Percentiles rank a stretch among this genome's conserved stretches.
These are phyloP conservation scores for Watsonalla cultraria DNA, from an alignment of 2,888 invertebrate species.

Conservation along the genomic window DNA sequence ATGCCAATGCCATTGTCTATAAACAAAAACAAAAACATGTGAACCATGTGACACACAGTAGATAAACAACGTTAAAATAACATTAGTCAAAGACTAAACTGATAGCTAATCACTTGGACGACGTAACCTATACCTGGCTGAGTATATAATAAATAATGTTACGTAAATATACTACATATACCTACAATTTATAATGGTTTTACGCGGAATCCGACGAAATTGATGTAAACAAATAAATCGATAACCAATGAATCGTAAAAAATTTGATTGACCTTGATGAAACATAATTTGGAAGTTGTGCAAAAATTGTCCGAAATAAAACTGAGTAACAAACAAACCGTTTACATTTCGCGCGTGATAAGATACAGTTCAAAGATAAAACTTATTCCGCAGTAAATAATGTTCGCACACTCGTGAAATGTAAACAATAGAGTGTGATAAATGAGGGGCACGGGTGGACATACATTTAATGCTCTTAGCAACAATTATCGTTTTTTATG, in stretches of 20 bases:
- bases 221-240: neutral
- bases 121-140: neutral
- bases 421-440: constrained; percentile 22
- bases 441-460: constrained; percentile 21
- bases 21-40: neutral
- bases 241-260: neutral
- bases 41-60: neutral
- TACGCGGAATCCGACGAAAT: no score
- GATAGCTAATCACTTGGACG: neutral
- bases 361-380: constrained; percentile 29
- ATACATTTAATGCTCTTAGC: constrained; percentile 11
- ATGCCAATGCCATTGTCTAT: neutral
- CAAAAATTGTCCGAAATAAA: constrained; percentile 1
- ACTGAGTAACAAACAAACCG: constrained; percentile 9
- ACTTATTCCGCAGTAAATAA: constrained; percentile 32
- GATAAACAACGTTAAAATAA: neutral
- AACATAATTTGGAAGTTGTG: neutral
- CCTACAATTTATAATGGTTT: neutral
- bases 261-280: neutral
- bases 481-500: constrained; percentile 11
- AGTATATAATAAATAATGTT: neutral
- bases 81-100: neutral
- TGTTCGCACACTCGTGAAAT: constrained; percentile 17
- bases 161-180: neutral
- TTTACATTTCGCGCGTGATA: constrained; percentile 22